Conservation (phyloP, 1,140 invertebrate genomes). For the Aphaenogaster ashmeadi region DNA sequence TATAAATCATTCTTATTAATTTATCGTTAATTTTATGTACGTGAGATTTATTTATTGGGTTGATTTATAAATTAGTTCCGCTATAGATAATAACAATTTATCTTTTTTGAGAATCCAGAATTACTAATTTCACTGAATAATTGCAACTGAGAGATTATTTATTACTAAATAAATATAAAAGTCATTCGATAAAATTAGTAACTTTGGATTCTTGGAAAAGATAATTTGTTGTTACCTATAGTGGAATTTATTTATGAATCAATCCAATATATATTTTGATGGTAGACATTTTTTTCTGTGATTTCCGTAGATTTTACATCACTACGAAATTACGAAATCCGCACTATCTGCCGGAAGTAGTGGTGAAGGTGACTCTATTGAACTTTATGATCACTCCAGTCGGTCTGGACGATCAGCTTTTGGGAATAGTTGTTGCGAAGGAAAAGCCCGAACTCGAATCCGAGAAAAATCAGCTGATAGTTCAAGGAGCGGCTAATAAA, state of each 20-base stretch:
- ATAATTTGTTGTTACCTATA: too few relatives aligned
- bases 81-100: too few relatives aligned
- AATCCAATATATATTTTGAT: background rate
- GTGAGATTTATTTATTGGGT: background rate
- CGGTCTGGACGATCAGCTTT: constrained; percentile 96
- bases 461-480: constrained; percentile 96
- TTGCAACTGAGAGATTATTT: too few relatives aligned
- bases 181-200: too few relatives aligned
- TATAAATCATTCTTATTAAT: background rate
- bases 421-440: constrained; percentile 97
- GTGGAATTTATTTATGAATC: too few relatives aligned
- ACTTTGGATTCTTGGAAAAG: too few relatives aligned
- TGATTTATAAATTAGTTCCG: background rate
- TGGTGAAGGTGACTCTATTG: constrained; percentile 96
- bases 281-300: background rate
- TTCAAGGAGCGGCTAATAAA: constrained; percentile 97
- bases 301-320: constrained; percentile 93
- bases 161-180: too few relatives aligned
- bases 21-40: background rate
- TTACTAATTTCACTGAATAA: too few relatives aligned
- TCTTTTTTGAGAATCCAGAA: too few relatives aligned
- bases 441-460: constrained; percentile 97
- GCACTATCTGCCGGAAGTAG: constrained; percentile 96
- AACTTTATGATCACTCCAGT: constrained; percentile 97
- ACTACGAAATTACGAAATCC: constrained; percentile 98